Evolutionary conservation across 2,113 vertebrate species (phyloP).

Genomic region (Alouatta palliata): DNA sequence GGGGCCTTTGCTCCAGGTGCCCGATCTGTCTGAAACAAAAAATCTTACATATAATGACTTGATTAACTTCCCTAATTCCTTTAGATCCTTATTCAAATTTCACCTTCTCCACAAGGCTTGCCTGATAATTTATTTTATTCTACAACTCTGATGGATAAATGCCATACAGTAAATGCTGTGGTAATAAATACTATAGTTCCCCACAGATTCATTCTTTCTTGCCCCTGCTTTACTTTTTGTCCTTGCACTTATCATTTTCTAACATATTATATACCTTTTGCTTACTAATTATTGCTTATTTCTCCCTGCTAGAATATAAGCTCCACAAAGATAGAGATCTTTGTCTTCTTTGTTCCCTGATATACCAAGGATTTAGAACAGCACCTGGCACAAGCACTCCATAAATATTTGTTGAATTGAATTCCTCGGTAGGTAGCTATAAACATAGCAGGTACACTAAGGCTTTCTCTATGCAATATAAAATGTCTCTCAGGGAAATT

Average conservation of each 20-base stretch:
- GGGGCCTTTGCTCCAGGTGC: background rate
- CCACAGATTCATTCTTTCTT: background rate
- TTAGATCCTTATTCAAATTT: constrained; percentile 13
- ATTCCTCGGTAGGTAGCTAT: background rate
- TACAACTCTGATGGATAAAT: background rate
- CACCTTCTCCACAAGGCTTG: background rate
- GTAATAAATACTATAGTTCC: background rate
- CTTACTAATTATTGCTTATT: background rate
- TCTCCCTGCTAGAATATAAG: background rate
- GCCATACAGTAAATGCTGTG: background rate
- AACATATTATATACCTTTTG: background rate
- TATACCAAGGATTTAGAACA: constrained; percentile 4
- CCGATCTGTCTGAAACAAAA: background rate
- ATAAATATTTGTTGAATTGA: constrained; percentile 49
- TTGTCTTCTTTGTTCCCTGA: background rate
- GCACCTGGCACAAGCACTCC: background rate
- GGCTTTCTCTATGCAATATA: background rate
- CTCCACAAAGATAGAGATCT: background rate
- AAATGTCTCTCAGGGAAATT: constrained; percentile 9
- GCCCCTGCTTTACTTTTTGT: background rate
- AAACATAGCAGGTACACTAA: background rate
- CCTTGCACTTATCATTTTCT: background rate
- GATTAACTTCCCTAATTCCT: background rate
- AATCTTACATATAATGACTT: background rate
- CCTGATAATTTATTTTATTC: background rate